A percentile compares a stretch with the other conserved stretches of the same genome.
These are phyloP conservation scores for Nothoprocta perdicaria DNA, from an alignment of 2,113 vertebrate genomes.

Conservation along the genomic window DNA sequence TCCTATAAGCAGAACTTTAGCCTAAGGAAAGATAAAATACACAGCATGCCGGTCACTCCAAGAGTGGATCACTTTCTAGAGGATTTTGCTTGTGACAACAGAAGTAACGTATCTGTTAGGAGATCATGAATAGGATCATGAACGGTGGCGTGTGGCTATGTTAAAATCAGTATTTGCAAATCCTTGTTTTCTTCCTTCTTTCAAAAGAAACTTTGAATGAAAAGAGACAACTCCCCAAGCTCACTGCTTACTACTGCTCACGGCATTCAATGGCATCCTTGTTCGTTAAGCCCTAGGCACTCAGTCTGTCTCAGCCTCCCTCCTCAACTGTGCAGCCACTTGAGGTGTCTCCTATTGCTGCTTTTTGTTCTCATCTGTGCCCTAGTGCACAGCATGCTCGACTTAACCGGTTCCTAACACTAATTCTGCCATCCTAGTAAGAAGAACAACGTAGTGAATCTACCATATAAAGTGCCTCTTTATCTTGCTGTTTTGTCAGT, in stretches of 20 bases:
- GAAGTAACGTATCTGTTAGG: neutral
- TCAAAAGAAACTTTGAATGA: conserved; percentile 37
- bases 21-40: neutral
- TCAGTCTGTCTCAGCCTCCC: neutral
- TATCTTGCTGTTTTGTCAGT: neutral
- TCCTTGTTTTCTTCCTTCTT: conserved; percentile 37
- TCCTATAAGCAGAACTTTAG: neutral
- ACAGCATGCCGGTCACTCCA: neutral
- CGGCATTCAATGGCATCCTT: neutral
- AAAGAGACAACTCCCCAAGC: neutral
- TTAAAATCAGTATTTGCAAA: neutral
- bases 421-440: neutral
- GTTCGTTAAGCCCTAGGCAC: neutral
- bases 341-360: neutral
- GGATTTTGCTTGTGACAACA: neutral
- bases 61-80: neutral
- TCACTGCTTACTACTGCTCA: neutral
- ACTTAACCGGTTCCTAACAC: conserved; percentile 28
- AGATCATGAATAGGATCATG: neutral
- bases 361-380: conserved; percentile 10
- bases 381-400: neutral
- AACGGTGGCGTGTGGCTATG: neutral
- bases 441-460: neutral
- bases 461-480: neutral
- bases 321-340: neutral